Evolutionary conservation across 2,888 invertebrate genomes (phyloP).

Genomic region (Philonicus albiceps): DNA sequence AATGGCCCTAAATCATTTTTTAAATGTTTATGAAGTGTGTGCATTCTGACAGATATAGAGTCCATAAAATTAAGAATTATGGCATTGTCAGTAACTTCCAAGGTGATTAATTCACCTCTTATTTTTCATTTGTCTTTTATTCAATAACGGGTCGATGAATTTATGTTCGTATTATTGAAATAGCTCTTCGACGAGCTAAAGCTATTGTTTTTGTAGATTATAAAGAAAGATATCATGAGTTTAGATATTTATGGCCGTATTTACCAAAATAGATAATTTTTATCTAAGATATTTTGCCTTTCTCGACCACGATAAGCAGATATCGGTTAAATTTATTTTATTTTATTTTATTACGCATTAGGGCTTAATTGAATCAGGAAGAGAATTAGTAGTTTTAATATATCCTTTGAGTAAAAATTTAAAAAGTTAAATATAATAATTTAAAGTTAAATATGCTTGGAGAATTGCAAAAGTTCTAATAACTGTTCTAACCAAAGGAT

Average conservation of each 20-base stretch:
- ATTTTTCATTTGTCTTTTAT: background rate
- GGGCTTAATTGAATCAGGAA: no score
- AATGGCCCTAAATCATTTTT: slow-evolving; percentile 45
- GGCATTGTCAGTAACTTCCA: slow-evolving; percentile 31
- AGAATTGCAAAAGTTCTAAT: no score
- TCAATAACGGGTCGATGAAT: background rate
- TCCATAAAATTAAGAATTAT: slow-evolving; percentile 48
- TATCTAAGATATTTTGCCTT: no score
- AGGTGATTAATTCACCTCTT: slow-evolving; percentile 10
- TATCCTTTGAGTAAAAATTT: no score
- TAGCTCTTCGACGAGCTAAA: background rate
- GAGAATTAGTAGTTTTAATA: no score
- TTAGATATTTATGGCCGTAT: background rate
- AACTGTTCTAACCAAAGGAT: no score
- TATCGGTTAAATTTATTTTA: no score
- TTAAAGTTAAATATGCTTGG: no score
- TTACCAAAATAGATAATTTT: no score
- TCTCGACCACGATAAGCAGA: no score
- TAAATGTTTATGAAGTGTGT: slow-evolving; percentile 48
- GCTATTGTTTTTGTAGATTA: background rate
- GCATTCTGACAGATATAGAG: slow-evolving; percentile 47
- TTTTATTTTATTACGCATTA: no score
- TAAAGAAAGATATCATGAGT: background rate
- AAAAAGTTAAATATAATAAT: no score
- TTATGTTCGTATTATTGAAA: slow-evolving; percentile 1